Base-by-base conservation (phyloP, 2,888 invertebrate genomes). In the Lacanobia wlatinum region DNA sequence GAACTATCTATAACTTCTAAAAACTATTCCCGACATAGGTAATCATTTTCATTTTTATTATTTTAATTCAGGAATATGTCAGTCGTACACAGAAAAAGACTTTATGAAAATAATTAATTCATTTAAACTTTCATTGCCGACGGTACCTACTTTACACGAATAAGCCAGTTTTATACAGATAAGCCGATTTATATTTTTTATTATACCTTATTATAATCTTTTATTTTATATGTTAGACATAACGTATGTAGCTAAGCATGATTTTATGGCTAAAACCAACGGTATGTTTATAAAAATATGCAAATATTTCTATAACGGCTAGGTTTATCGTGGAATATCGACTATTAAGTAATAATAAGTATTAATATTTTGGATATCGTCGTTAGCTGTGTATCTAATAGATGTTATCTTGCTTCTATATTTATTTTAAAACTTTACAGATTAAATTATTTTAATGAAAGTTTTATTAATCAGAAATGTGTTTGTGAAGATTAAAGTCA, bases 171-270 rank as follows among this genome's bases (percentile, higher is more conserved):
- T 95, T 94, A 95, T 94, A 95, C 87, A 95, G 96, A 95, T 96
- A 96, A 96, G 95, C 95, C 94, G 96, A 95, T 96, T 96, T 93
- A 92, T 93, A 91, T 93, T 95, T 95, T 96, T 95, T 95, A 94
- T 93, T 93, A 90, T 92, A 88, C 87, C 88, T 90, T 91, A 92
- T 94, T 94, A 92, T 91, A 86, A 90, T 90, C 92, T 91, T 94
- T 93, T 92, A 92, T 93, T 92, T 90, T 90, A 89, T 92, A 88
- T 91, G 89, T 90, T 91, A 92, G 91, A 91, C 89, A 91, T 91
- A 89, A 90, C 87, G 84, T 88, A 88, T 88, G 88, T 89, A 87
- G 84, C 89, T 88, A 89, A 91, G 89, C 89, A 88, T 90, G 85
- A 87, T 86, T 92, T 92, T 91, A 92, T 90, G 90, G 91, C 90